A percentile compares a stretch with the other conserved stretches of the same genome.
Conservation (phyloP, 2,888 invertebrate species). For the Cerceris rybyensis region DNA sequence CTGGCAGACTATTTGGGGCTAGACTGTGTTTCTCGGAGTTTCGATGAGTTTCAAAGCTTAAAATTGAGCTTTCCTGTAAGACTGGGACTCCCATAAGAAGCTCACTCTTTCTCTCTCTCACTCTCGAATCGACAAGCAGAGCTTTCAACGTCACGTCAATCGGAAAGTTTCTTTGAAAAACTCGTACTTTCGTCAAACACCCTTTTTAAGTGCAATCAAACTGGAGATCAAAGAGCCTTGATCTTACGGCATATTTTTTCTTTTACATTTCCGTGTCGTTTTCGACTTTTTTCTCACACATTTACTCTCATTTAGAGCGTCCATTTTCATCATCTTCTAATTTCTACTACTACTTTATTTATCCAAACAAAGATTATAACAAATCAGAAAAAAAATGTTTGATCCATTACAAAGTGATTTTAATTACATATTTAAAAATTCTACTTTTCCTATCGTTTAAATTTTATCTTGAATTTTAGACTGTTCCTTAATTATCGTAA, state of each 20-base stretch:
- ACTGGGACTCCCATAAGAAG: slow-evolving; percentile 35
- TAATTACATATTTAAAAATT: no score
- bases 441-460: no score
- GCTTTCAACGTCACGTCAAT: slow-evolving; percentile 56
- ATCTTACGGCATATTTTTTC: slow-evolving; percentile 23
- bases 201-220: slow-evolving; percentile 53
- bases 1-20: slow-evolving; percentile 1
- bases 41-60: slow-evolving; percentile 44
- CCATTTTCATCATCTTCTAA: no score
- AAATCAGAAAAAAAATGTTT: no score
- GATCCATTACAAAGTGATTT: no score
- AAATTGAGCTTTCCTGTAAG: slow-evolving; percentile 16
- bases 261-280: neutral
- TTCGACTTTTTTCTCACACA: neutral
- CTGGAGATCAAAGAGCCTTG: slow-evolving; percentile 36
- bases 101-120: neutral
- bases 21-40: neutral
- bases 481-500: no score
- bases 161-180: slow-evolving; percentile 57
- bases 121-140: slow-evolving; percentile 31
- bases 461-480: no score
- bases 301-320: neutral
- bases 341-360: no score
- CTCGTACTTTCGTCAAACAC: slow-evolving; percentile 48
- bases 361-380: no score